Percentiles rank a stretch among this genome's conserved stretches.
Conservation (phyloP, 2,113 vertebrate genomes). For the Eulemur rufifrons region DNA sequence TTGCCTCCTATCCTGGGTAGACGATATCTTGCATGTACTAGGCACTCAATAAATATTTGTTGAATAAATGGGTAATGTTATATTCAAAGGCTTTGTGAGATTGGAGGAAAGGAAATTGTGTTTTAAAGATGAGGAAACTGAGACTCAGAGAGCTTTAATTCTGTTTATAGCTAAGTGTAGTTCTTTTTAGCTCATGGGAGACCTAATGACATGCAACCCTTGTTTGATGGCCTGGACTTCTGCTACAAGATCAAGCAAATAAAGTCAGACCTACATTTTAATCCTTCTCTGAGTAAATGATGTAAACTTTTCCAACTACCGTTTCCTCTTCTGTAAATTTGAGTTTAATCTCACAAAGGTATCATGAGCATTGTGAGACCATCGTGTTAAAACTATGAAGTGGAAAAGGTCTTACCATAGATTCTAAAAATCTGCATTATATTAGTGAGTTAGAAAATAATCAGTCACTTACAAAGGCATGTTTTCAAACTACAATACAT, state of each 20-base stretch:
- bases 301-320: background rate
- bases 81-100: background rate
- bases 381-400: background rate
- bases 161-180: background rate
- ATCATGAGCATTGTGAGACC: background rate
- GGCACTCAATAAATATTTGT: background rate
- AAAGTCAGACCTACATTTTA: background rate
- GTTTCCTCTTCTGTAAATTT: background rate
- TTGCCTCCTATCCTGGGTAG: background rate
- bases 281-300: background rate
- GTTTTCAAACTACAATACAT: background rate
- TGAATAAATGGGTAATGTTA: background rate
- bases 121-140: background rate
- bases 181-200: background rate
- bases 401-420: background rate
- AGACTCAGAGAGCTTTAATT: background rate
- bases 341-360: background rate
- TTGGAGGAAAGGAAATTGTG: background rate
- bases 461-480: background rate
- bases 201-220: fast-evolving
- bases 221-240: background rate
- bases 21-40: background rate
- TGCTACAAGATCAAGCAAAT: background rate
- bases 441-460: background rate
- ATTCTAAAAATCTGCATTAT: background rate